Evolutionary conservation across 2,113 vertebrate genomes (phyloP).

Genomic region (Phalacrocorax brasilianus): DNA sequence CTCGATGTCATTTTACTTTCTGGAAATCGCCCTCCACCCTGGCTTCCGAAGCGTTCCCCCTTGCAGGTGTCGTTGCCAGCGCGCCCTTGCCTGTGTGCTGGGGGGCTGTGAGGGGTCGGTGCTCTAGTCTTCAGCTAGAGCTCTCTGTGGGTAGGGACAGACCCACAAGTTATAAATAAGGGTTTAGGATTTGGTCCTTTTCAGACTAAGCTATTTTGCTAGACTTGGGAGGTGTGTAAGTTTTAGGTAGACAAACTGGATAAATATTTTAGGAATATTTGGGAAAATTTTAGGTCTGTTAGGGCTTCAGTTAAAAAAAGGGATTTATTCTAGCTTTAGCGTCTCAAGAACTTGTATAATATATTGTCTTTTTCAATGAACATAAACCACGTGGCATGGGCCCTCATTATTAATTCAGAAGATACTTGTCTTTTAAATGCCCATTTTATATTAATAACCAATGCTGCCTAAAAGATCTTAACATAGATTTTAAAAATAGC

Average conservation of each 20-base stretch:
- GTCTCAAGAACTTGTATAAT: neutral
- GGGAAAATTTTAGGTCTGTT: neutral
- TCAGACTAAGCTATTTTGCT: neutral
- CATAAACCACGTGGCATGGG: neutral
- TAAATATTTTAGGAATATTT: neutral
- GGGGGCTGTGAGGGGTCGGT: neutral
- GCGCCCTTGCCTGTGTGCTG: rapidly evolving
- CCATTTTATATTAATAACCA: neutral
- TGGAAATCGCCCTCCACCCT: rapidly evolving
- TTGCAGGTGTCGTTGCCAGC: rapidly evolving
- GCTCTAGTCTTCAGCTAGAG: neutral
- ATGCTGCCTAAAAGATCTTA: neutral
- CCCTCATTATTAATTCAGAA: neutral
- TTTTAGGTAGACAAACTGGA: neutral
- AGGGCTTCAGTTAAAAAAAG: neutral
- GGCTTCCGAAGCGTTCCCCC: neutral
- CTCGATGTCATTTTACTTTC: neutral
- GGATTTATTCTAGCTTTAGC: neutral
- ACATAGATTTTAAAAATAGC: neutral
- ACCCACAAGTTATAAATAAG: neutral
- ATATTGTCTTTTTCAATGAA: neutral
- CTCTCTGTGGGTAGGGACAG: neutral
- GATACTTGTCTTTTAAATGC: neutral
- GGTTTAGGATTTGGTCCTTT: neutral
- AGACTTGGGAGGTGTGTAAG: neutral